Evolutionary conservation across 2,888 invertebrate genomes (phyloP).

Genomic region (Therioaphis trifolii): DNA sequence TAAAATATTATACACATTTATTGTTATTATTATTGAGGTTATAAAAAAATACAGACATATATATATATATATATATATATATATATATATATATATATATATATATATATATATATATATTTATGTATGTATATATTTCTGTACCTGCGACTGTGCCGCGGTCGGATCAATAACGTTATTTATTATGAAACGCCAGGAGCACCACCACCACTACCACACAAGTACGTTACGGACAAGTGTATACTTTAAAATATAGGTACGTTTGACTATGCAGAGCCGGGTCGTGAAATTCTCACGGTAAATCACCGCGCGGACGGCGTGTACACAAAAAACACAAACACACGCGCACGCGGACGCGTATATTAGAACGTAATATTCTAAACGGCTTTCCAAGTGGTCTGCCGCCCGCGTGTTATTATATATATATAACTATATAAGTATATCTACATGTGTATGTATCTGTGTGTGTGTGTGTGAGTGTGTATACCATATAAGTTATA

Average conservation of each 20-base stretch:
- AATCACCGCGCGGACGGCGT: constrained; percentile 51
- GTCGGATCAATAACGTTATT: constrained; percentile 58
- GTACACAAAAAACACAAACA: neutral
- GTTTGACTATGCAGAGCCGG: neutral
- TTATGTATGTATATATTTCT: no score
- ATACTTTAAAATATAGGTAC: no score
- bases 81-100: no score
- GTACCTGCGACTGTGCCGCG: neutral
- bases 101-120: no score
- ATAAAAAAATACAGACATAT: no score
- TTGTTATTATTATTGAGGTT: no score
- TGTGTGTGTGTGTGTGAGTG: neutral
- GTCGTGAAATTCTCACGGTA: constrained; percentile 59
- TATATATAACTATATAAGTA: neutral
- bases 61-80: no score
- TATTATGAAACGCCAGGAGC: constrained; percentile 62
- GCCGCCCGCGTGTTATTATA: constrained; percentile 38
- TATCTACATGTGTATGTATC: neutral
- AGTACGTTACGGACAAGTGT: no score
- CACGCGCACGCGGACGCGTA: neutral
- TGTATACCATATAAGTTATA: no score
- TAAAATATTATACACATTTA: no score
- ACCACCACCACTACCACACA: neutral
- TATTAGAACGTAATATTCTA: neutral
- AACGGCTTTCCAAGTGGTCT: constrained; percentile 59